These are phyloP conservation scores for Lacanobia oleracea DNA, from an alignment of 2,888 invertebrate genomes.

Conservation along the genomic window DNA sequence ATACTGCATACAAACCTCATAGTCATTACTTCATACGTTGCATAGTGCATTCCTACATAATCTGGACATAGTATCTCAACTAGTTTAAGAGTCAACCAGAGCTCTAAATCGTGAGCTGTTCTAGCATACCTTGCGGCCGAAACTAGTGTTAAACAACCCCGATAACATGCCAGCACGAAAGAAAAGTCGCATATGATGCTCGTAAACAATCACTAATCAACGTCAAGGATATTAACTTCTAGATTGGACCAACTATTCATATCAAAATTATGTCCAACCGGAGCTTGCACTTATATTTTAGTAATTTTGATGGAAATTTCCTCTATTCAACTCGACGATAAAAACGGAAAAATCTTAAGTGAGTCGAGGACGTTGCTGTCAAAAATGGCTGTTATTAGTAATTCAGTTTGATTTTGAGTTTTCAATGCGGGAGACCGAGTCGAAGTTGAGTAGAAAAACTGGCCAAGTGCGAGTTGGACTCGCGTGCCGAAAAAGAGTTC, in stretches of 20 bases:
- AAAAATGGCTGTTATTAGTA: too few relatives aligned
- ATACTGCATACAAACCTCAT: background rate
- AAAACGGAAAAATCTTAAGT: too few relatives aligned
- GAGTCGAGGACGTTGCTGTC: too few relatives aligned
- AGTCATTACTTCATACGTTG: constrained; percentile 13
- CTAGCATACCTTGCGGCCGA: background rate
- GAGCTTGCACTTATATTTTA: too few relatives aligned
- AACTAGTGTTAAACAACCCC: constrained; percentile 6
- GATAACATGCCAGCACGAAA: constrained; percentile 31
- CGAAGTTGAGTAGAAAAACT: too few relatives aligned
- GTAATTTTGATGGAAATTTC: too few relatives aligned
- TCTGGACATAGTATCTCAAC: constrained; percentile 15
- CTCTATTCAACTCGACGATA: too few relatives aligned
- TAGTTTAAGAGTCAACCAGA: constrained; percentile 12
- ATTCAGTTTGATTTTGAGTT: too few relatives aligned
- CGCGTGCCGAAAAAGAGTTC: too few relatives aligned
- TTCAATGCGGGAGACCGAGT: too few relatives aligned
- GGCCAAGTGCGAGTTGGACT: too few relatives aligned
- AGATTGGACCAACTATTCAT: background rate
- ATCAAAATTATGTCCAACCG: too few relatives aligned
- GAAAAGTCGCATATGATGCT: constrained; percentile 1
- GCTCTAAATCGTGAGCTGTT: constrained; percentile 30
- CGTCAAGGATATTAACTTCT: background rate
- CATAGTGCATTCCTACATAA: constrained; percentile 8
- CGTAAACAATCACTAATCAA: constrained; percentile 11